Evolutionary conservation across 2,888 invertebrate species (phyloP).

Genomic region (Plusia festucae): DNA sequence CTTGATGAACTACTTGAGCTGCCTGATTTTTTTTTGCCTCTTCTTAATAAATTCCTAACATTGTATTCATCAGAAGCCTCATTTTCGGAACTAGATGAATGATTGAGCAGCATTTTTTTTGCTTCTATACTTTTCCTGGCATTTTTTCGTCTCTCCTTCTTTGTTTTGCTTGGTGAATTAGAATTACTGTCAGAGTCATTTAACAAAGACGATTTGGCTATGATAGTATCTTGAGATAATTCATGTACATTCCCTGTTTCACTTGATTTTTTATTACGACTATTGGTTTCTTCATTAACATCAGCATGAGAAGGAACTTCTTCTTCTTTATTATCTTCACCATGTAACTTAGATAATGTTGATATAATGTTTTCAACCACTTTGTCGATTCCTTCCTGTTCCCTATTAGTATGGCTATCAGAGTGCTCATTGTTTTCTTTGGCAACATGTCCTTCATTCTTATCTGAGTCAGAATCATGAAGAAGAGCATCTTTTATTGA

Average conservation of each 20-base stretch:
- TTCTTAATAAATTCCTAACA: constrained; percentile 29
- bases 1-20: constrained; percentile 60
- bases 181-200: constrained; percentile 59
- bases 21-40: constrained; percentile 27
- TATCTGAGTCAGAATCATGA: constrained; percentile 44
- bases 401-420: constrained; percentile 7
- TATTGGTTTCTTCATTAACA: background rate
- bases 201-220: constrained; percentile 59
- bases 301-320: background rate
- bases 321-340: constrained; percentile 29
- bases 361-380: constrained; percentile 44
- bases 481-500: constrained; percentile 40
- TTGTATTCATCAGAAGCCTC: constrained; percentile 66
- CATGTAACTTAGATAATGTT: constrained; percentile 49
- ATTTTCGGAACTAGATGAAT: constrained; percentile 82
- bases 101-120: constrained; percentile 75
- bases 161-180: constrained; percentile 52
- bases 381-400: constrained; percentile 16
- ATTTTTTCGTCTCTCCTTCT: constrained; percentile 65
- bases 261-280: background rate
- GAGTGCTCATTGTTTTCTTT: background rate
- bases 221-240: constrained; percentile 23
- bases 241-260: constrained; percentile 10
- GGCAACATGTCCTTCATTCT: constrained; percentile 11
- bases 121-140: constrained; percentile 77